Evolutionary conservation across 2,797 vertebrate genomes (phyloP).

Genomic region (Megaceryle alcyon): DNA sequence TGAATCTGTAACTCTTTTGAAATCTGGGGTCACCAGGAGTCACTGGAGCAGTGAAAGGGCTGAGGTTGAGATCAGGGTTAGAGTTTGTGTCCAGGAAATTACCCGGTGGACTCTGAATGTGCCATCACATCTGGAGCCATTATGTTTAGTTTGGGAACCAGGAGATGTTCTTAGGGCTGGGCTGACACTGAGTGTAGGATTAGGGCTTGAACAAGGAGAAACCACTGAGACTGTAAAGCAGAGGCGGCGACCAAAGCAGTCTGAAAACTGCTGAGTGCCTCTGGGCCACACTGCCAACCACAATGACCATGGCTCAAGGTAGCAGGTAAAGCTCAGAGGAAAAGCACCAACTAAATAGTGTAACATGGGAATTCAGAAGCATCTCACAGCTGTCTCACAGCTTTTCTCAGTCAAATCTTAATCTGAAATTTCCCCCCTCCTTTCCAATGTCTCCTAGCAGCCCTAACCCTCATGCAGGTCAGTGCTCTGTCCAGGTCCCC

Average conservation of each 20-base stretch:
- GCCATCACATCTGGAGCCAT: background rate
- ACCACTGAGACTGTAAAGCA: background rate
- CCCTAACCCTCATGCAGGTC: rapidly evolving
- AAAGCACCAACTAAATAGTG: background rate
- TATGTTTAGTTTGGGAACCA: background rate
- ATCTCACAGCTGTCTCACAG: background rate
- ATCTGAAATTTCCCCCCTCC: background rate
- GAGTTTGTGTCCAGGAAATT: background rate
- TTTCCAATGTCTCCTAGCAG: background rate
- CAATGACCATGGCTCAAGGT: background rate
- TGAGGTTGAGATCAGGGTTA: background rate
- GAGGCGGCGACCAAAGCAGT: background rate
- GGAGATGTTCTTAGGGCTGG: background rate
- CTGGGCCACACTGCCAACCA: background rate
- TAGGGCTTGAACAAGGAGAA: background rate
- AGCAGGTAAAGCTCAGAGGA: background rate
- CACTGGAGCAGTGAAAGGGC: background rate
- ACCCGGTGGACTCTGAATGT: background rate
- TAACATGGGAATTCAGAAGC: background rate
- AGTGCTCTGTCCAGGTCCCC: background rate
- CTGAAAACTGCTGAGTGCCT: background rate
- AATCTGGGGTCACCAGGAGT: background rate
- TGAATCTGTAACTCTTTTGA: background rate
- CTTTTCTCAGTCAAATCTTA: background rate
- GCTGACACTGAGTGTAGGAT: background rate